phyloP scores from a whole-genome alignment of 2,113 vertebrate genomes.

The Paracanthobrama guichenoti region DNA sequence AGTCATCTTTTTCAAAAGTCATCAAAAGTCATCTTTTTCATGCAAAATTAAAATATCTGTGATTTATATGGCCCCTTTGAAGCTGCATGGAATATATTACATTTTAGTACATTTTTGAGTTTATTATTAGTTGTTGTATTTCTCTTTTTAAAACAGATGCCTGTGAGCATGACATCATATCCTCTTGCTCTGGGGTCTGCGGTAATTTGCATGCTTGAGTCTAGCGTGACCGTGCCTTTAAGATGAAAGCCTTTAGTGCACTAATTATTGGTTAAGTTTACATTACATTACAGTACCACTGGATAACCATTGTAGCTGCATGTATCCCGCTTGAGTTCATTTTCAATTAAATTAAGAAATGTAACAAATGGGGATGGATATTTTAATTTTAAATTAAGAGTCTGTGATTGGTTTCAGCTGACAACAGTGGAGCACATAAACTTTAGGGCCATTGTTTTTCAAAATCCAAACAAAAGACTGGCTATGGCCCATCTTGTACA shows the following conservation, averaged over 20 bases:
- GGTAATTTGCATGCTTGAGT: not conserved
- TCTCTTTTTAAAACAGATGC: not conserved
- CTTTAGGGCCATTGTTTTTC: not conserved
- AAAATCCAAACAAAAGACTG: not conserved
- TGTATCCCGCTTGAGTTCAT: not conserved
- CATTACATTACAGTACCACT: slow-evolving; percentile 11
- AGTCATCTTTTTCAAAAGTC: no score
- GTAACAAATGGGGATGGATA: not conserved
- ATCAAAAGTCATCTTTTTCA: no score
- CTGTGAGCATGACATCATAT: not conserved
- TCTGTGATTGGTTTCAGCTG: not conserved
- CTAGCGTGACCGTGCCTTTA: not conserved
- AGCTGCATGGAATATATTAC: not conserved
- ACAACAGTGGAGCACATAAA: not conserved
- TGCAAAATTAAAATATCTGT: not conserved
- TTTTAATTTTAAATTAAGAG: slow-evolving; percentile 1
- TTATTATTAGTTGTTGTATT: not conserved
- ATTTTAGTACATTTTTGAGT: not conserved
- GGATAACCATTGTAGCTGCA: not conserved
- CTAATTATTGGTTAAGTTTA: slow-evolving; percentile 25
- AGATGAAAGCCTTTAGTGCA: slow-evolving; percentile 23
- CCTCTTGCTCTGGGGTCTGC: not conserved
- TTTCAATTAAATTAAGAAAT: not conserved
- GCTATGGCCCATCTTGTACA: slow-evolving; percentile 1
- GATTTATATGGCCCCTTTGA: not conserved